Conservation (phyloP, 2,888 invertebrate genomes). For the Hofmannophila pseudospretella region DNA sequence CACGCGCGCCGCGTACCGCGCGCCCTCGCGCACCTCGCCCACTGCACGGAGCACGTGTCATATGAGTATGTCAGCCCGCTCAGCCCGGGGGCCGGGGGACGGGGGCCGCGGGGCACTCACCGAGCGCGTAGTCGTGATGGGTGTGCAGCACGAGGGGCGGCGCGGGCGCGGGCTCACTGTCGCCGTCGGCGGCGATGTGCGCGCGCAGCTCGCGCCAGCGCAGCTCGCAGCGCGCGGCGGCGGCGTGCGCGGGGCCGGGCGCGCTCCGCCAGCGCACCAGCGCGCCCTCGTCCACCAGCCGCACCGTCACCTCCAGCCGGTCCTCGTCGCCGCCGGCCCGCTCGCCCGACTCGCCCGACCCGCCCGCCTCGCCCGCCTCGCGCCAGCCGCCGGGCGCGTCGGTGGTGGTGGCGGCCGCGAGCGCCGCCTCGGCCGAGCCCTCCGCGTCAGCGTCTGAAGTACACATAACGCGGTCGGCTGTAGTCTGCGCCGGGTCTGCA, state of each 20-base stretch:
- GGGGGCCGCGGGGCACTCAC: slow-evolving; percentile 27
- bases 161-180: slow-evolving; percentile 41
- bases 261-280: slow-evolving; percentile 86
- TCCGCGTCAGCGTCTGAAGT: slow-evolving; percentile 22
- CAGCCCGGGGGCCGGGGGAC: background rate
- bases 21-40: slow-evolving; percentile 83
- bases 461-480: background rate
- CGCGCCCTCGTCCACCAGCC: slow-evolving; percentile 85
- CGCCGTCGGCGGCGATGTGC: slow-evolving; percentile 61
- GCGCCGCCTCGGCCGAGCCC: slow-evolving; percentile 25
- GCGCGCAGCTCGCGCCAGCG: slow-evolving; percentile 81
- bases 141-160: slow-evolving; percentile 83
- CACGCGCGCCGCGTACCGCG: slow-evolving; percentile 85
- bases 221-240: slow-evolving; percentile 80
- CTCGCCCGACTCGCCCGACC: slow-evolving; percentile 3
- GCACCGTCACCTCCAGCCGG: slow-evolving; percentile 82
- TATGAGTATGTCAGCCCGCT: background rate
- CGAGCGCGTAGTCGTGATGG: slow-evolving; percentile 81
- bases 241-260: slow-evolving; percentile 61
- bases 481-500: no score
- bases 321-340: slow-evolving; percentile 68
- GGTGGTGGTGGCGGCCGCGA: slow-evolving; percentile 25
- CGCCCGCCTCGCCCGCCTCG: slow-evolving; percentile 10
- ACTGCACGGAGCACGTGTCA: slow-evolving; percentile 56
- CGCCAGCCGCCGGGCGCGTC: slow-evolving; percentile 12